Base-by-base conservation (phyloP, 2,113 vertebrate genomes). In the Chaenogobius annularis region DNA sequence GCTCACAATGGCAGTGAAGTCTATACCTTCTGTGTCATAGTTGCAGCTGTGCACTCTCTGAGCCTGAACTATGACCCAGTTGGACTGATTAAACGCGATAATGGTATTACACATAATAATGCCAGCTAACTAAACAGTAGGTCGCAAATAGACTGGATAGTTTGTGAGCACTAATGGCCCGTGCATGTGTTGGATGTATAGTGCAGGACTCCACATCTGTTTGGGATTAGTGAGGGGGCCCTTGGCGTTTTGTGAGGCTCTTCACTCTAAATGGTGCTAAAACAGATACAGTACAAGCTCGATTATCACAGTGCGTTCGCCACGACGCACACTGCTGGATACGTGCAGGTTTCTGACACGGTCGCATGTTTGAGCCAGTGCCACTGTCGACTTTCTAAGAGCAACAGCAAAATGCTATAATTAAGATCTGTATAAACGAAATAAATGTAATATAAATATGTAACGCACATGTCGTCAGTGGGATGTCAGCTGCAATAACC, bases 171-270 rank as follows among this genome's bases (percentile, higher is more conserved):
- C 55, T 71, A 79, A 77, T 62, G 43, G 54, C 77, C 72, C 86
- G 77, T 82, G 48, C 48, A 65, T 26, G 31, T 58, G 66, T 79
- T 75, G 69, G 69, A 61, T 71, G 77, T 75, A 63, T 84, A 77
- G 74, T 76, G 59, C 56, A 62, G 75, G 66, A 85, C 73, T 83
- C 85, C 85, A 90, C 91, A 91, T 92, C 90, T 92, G 91, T 84
- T 82, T 47, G 7, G 54, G 69, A 87, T 91, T 90, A 91, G 70
- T 64, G 59, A 35, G 10, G 72, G 72, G 84, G 85, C 81, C 2
- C 83, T 81, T 76, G 83, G 77, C 80, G 80, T 79, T 83, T 87
- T 85, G 76, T 73, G 77, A 69, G 79, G 80, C 73, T 80, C 65
- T 75, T 87, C 62, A 55, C 69, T 77, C 72, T 79, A 17, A 85